A percentile compares a stretch with the other conserved stretches of the same genome.
These are phyloP conservation scores for Scaptodrosophila latifasciaeformis DNA, from an alignment of 2,888 invertebrate species.

Conservation along the genomic window DNA sequence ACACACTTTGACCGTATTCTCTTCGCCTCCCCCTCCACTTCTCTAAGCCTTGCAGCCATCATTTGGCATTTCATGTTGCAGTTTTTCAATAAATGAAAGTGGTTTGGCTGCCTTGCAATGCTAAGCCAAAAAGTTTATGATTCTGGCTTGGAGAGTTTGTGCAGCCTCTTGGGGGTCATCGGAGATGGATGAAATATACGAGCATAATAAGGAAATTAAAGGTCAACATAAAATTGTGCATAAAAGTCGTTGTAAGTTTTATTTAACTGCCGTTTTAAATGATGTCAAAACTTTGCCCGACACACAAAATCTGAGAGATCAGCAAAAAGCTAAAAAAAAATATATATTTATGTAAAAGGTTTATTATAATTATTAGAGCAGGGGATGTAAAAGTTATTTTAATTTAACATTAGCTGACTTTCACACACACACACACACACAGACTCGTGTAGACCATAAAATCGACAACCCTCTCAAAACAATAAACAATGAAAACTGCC, in stretches of 20 bases:
- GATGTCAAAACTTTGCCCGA: not conserved
- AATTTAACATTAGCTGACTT: not conserved
- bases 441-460: not conserved
- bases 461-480: not conserved
- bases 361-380: too few species aligned
- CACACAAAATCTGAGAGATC: not conserved
- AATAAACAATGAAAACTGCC: slow-evolving; percentile 23
- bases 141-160: not conserved
- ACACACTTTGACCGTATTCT: slow-evolving; percentile 35
- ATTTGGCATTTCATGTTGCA: slow-evolving; percentile 10
- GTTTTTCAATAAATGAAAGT: slow-evolving; percentile 67
- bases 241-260: not conserved
- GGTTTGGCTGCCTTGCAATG: slow-evolving; percentile 29
- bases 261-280: slow-evolving; percentile 8
- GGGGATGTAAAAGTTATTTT: too few species aligned
- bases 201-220: slow-evolving; percentile 9
- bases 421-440: not conserved
- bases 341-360: not conserved
- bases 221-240: slow-evolving; percentile 3
- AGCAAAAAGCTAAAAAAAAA: not conserved
- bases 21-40: slow-evolving; percentile 6
- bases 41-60: not conserved
- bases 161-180: not conserved
- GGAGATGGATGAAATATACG: not conserved
- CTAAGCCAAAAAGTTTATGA: slow-evolving; percentile 2